These are phyloP conservation scores for Propithecus coquereli DNA, from an alignment of 2,113 vertebrate species.

Conservation along the genomic window DNA sequence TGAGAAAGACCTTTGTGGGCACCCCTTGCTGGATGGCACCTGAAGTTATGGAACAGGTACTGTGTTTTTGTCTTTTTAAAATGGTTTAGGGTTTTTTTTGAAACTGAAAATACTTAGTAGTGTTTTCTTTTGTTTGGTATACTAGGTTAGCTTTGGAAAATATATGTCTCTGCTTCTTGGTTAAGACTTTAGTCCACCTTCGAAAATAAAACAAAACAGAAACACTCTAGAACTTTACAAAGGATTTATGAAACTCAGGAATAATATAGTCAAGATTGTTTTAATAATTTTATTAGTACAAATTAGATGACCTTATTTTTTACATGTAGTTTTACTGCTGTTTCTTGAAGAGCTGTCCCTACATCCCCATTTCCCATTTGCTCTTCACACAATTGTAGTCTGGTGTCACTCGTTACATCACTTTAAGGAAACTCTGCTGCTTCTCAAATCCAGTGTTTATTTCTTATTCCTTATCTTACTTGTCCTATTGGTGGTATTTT, in stretches of 20 bases:
- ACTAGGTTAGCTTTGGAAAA: background rate
- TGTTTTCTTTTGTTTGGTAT: background rate
- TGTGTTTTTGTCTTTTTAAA: background rate
- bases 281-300: background rate
- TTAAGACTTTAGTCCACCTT: background rate
- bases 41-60: slow-evolving; percentile 98
- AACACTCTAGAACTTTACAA: background rate
- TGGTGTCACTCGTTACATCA: background rate
- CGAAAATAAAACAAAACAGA: background rate
- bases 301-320: background rate
- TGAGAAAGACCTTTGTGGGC: slow-evolving; percentile 97
- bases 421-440: background rate
- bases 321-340: background rate
- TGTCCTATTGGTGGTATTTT: background rate
- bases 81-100: background rate
- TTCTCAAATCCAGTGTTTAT: background rate
- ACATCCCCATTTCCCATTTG: background rate
- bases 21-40: slow-evolving; percentile 99
- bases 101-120: background rate
- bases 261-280: background rate
- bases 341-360: background rate
- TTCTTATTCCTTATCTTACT: background rate
- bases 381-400: background rate
- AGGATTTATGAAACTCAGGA: background rate
- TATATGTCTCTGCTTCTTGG: background rate